Conservation (phyloP, 64 coral and sea anemone species). For the Montipora capricornis region DNA sequence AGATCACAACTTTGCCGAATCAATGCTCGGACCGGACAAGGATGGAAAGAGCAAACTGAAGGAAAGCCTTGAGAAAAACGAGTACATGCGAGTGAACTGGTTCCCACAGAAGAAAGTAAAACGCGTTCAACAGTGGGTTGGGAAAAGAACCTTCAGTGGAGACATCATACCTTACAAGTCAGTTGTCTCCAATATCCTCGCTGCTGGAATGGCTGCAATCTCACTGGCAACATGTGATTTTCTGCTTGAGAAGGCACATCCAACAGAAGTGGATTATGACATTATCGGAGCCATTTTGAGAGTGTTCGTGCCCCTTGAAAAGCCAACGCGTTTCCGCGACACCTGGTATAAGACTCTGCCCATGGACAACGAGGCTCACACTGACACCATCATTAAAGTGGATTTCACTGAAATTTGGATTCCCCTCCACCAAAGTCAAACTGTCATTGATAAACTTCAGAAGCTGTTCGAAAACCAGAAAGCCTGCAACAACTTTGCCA, state of each 20-base stretch:
- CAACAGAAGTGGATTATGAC: neutral
- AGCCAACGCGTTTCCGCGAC: slow-evolving; percentile 46
- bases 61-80: neutral
- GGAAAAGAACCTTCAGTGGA: neutral
- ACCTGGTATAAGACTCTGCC: slow-evolving; percentile 68
- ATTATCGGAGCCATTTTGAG: slow-evolving; percentile 45
- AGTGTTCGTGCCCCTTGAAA: slow-evolving; percentile 27
- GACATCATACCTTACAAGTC: slow-evolving; percentile 35
- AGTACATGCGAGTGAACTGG: neutral
- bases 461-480: slow-evolving; percentile 64
- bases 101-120: slow-evolving; percentile 23
- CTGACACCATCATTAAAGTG: slow-evolving; percentile 58
- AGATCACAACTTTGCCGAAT: slow-evolving; percentile 47
- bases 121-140: neutral
- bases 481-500: slow-evolving; percentile 63
- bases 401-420: slow-evolving; percentile 90
- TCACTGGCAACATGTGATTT: slow-evolving; percentile 35
- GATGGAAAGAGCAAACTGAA: too few relatives aligned
- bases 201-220: slow-evolving; percentile 55
- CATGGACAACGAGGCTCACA: slow-evolving; percentile 70
- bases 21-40: slow-evolving; percentile 49
- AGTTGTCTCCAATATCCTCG: neutral
- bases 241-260: slow-evolving; percentile 44
- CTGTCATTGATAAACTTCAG: slow-evolving; percentile 59
- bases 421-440: neutral